Percentiles rank a stretch among this genome's conserved stretches.
phyloP scores from a whole-genome alignment of 2,113 vertebrate genomes.

The Eonycteris spelaea region DNA sequence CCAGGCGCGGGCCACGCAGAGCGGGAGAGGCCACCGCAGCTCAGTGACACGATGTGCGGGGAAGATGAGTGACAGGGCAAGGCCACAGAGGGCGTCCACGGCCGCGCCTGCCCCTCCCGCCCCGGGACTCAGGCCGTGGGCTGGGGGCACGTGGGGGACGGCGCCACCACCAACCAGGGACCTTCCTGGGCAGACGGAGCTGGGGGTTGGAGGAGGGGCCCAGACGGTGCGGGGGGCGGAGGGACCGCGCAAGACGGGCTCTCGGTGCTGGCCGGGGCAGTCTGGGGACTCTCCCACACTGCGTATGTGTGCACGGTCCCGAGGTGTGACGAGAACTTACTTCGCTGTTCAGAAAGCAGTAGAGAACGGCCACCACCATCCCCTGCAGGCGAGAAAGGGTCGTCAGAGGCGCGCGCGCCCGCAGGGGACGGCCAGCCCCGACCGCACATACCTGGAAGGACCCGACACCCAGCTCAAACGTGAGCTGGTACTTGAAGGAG shows the following conservation, averaged over 20 bases:
- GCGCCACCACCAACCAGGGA: too few species aligned
- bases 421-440: fast-evolving
- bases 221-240: too few species aligned
- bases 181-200: neutral
- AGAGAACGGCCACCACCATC: slow-evolving; percentile 90
- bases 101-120: too few species aligned
- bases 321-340: slow-evolving; percentile 78
- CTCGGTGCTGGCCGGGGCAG: too few species aligned
- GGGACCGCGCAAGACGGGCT: neutral
- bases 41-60: too few species aligned
- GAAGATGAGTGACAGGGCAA: too few species aligned
- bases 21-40: too few species aligned
- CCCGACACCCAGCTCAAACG: slow-evolving; percentile 92
- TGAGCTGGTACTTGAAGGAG: slow-evolving; percentile 87
- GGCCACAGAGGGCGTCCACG: too few species aligned
- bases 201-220: neutral
- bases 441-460: slow-evolving; percentile 91
- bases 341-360: slow-evolving; percentile 95
- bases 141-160: too few species aligned
- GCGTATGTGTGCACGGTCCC: fast-evolving
- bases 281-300: neutral
- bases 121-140: too few species aligned
- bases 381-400: slow-evolving; percentile 82
- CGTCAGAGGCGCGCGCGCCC: neutral
- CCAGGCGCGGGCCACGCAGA: too few species aligned